Evolutionary conservation across 2,113 vertebrate species (phyloP), one percentile per base, ranked within the genome.

Genomic region (Diadophis punctatus): DNA sequence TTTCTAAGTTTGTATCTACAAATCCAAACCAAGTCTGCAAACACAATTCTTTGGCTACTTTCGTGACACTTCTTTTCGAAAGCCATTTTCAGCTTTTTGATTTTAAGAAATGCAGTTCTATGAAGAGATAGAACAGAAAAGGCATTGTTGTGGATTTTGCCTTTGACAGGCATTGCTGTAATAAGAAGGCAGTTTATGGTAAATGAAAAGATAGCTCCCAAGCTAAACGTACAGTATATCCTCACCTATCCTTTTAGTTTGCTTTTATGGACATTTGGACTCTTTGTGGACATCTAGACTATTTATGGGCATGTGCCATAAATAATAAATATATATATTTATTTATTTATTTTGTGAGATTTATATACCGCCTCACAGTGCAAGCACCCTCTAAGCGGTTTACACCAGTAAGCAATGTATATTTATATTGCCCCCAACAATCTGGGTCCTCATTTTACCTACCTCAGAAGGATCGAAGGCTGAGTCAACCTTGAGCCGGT

Each of bases 161-260:
- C 90, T 90, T 30, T 25, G 94, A 93, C 53, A 94, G 95, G 89
- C 18, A 93, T 27, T 55, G 63, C 58, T 87, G 51, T 89, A 93
- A 93, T 46, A 93, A n/a, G 52, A 91, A 52, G 11, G 86, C 93
- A 30, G 48, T 86, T 95, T 95, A 90, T 9, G 90, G 93, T 84
- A 95, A 86, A 90, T 74, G 89, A 96, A 95, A 93, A 91, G 20
- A 89, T 23, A 94, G 96, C 96, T 94, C 94, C 93, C 93, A 94
- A 92, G 60, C 30, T 94, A 94, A 96, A 89, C 5, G 63, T 80
- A 74, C 34, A 53, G 88, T 80, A 74, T 55, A 53, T 18, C 74
- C 22, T 86, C 60, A 92, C 90, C 88, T 86, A 85, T 3, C 2
- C 90, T 93, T 95, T 93, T 43, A 49, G 93, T 93, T 91, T 6